Evolutionary conservation across 2,113 vertebrate genomes (phyloP).

Genomic region (Scartelaos histophorus): DNA sequence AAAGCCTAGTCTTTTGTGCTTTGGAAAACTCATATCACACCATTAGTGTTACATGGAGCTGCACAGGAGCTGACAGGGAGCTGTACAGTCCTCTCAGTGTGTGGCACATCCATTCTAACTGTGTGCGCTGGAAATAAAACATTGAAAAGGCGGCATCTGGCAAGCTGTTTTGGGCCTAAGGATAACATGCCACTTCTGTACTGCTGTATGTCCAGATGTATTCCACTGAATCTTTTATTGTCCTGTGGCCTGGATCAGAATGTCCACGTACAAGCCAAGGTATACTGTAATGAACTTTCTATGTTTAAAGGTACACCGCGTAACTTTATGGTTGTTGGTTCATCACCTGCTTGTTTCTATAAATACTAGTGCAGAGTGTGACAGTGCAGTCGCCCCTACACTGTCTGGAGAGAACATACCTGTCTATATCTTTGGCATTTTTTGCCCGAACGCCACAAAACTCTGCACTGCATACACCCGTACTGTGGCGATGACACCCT

Average conservation of each 20-base stretch:
- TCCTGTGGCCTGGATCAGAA: not conserved
- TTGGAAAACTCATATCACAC: not conserved
- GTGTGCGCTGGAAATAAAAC: not conserved
- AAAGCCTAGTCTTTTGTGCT: not conserved
- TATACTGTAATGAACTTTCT: not conserved
- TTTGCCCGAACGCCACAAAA: too few relatives aligned
- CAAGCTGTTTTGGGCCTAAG: not conserved
- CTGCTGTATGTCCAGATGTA: not conserved
- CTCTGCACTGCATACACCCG: too few relatives aligned
- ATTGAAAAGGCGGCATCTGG: constrained; percentile 2
- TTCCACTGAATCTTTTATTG: not conserved
- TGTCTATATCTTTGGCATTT: too few relatives aligned
- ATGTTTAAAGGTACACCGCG: not conserved
- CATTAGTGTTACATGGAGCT: not conserved
- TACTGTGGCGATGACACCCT: too few relatives aligned
- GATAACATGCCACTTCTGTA: not conserved
- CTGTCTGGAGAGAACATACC: too few relatives aligned
- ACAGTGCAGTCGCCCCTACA: too few relatives aligned
- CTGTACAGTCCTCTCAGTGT: not conserved
- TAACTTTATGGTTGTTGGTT: too few relatives aligned
- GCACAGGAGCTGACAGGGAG: not conserved
- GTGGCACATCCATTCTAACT: not conserved
- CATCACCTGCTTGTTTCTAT: too few relatives aligned
- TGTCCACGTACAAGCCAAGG: not conserved
- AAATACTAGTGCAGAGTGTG: too few relatives aligned